A percentile compares a stretch with the other conserved stretches of the same genome.
Evolutionary conservation across 2,113 vertebrate genomes (phyloP).

Genomic region (Dromaius novaehollandiae): DNA sequence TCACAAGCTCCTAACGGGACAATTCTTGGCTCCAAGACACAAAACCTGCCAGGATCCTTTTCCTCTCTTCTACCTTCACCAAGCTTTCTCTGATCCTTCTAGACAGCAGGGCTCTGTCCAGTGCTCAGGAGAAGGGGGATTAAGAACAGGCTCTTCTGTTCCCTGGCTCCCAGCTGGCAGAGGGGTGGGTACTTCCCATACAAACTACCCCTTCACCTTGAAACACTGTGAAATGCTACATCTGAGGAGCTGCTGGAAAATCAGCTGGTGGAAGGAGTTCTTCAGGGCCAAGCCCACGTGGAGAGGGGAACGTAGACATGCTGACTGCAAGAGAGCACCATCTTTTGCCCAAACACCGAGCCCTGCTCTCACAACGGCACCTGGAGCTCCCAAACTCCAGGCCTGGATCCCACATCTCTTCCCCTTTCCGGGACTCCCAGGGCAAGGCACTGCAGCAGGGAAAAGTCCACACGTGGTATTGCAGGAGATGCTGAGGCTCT

Average conservation of each 20-base stretch:
- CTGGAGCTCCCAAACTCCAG: too few relatives aligned
- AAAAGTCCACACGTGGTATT: not conserved
- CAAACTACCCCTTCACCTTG: not conserved
- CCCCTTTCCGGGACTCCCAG: too few relatives aligned
- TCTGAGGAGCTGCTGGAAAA: not conserved
- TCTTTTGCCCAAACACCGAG: fast-evolving
- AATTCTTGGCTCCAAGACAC: not conserved
- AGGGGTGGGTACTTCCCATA: not conserved
- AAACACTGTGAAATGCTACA: not conserved
- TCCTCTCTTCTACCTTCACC: conserved; percentile 34
- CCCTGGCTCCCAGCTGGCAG: not conserved
- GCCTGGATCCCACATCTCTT: too few relatives aligned
- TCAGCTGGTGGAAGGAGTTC: not conserved
- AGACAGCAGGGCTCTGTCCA: conserved; percentile 31
- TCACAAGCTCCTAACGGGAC: not conserved
- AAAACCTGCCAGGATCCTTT: conserved; percentile 22
- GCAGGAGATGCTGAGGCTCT: not conserved
- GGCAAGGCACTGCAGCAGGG: not conserved
- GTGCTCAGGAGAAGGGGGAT: not conserved
- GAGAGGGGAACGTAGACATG: fast-evolving
- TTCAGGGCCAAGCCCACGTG: fast-evolving
- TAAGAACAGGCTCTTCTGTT: not conserved
- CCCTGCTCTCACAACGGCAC: not conserved
- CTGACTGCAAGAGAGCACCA: not conserved
- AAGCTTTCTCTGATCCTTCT: not conserved